Evolutionary conservation across 2,113 vertebrate species (phyloP).

Genomic region (Clinocottus analis): DNA sequence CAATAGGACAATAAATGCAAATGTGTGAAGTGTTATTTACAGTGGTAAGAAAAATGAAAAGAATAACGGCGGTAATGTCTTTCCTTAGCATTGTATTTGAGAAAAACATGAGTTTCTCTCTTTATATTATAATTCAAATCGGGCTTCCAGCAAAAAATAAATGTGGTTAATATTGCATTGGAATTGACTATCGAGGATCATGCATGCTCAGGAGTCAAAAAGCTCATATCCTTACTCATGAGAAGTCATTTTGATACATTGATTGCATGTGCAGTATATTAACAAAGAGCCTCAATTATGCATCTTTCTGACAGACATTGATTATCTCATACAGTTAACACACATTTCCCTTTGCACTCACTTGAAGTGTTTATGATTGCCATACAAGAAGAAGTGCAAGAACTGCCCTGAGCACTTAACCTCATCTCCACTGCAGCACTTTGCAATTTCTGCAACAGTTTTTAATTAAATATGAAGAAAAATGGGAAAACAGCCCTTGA

Average conservation of each 20-base stretch:
- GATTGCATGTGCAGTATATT: slow-evolving; percentile 50
- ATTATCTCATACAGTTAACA: slow-evolving; percentile 72
- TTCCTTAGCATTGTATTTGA: slow-evolving; percentile 7
- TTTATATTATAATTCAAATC: slow-evolving; percentile 22
- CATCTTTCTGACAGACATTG: slow-evolving; percentile 77
- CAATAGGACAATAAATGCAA: slow-evolving; percentile 19
- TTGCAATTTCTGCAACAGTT: slow-evolving; percentile 70
- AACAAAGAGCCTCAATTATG: slow-evolving; percentile 59
- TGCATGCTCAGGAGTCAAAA: slow-evolving; percentile 33
- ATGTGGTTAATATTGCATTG: slow-evolving; percentile 34
- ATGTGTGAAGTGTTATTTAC: slow-evolving; percentile 12
- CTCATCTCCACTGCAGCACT: slow-evolving; percentile 59
- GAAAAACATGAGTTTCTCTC: not conserved
- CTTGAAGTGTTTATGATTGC: slow-evolving; percentile 76
- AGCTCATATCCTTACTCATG: slow-evolving; percentile 36
- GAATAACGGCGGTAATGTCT: not conserved
- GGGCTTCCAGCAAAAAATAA: slow-evolving; percentile 19
- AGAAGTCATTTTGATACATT: slow-evolving; percentile 63
- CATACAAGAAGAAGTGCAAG: slow-evolving; percentile 71
- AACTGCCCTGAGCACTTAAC: slow-evolving; percentile 73
- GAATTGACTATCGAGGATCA: slow-evolving; percentile 42
- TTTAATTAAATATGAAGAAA: slow-evolving; percentile 77
- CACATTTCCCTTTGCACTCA: slow-evolving; percentile 72
- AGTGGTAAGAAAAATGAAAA: slow-evolving; percentile 2
- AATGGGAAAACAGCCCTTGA: slow-evolving; percentile 73